Base-by-base conservation (phyloP, 2,888 invertebrate genomes). In the Chymomyza procnemis region DNA sequence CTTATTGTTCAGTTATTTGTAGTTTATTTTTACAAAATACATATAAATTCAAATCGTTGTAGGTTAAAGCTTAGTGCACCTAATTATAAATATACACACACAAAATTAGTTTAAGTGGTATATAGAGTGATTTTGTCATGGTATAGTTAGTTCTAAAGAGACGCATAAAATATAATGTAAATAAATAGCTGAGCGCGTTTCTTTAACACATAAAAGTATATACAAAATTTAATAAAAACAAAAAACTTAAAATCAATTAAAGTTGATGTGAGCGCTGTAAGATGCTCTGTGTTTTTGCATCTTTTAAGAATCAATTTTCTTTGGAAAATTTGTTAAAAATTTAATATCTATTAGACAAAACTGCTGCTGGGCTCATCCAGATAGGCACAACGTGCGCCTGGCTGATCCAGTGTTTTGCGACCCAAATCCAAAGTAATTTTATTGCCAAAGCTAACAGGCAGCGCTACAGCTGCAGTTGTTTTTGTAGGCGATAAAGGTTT, bases 331-430 rank as follows among this genome's bases (percentile, higher is more conserved):
- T 34, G 4, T n/a, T 4, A 26, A 46, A 47, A 14, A 6, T 21
- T 60, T 34, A 14, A n/a, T 18, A 50, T 50, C 50, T 21, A 14
- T 71, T 89, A 94, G 72, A 94, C 94, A 91, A 94, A 94, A 91
- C 94, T 94, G 90, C 94, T 93, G 73, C 93, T 93, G 5, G 94
- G 92, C 79, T 93, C 93, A 80, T 94, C 94, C 73, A 94, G 90
- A 88, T 93, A 94, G 62, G 93, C 91, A 62, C 92, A 91, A 61
- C 91, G 89, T 18, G 83, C 80, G 48, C 76, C 76, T 18, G 85
- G 70, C 65, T 86, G 80, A 47, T 89, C 85, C 21, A 87, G 61
- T 3, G 86, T 60, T 54, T 82, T 82, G 41, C 87, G 85, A 21
- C 64, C 71, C 30, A 76, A 58, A 16, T 85, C 81, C 47, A 81